Percentiles rank a stretch among this genome's conserved stretches.
phyloP scores from a whole-genome alignment of 1,140 invertebrate species.

The Papilio dardanus region DNA sequence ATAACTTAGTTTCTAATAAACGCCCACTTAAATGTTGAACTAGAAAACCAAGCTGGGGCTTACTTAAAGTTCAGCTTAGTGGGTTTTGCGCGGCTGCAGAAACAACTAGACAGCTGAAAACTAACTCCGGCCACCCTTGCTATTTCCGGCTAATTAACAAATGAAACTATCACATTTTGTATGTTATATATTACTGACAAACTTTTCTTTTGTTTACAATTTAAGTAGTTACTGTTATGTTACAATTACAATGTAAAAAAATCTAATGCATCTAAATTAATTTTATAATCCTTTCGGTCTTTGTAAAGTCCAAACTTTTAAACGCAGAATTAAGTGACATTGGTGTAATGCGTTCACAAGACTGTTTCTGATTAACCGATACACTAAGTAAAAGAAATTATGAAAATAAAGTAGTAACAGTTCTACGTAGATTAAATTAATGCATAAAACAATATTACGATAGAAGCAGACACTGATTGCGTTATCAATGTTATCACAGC shows the following conservation, averaged over 20 bases:
- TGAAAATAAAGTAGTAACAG: no score
- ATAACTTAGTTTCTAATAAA: neutral
- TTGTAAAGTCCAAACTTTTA: no score
- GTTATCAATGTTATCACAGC: conserved; percentile 90
- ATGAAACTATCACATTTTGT: conserved; percentile 13
- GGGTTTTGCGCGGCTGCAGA: conserved; percentile 14
- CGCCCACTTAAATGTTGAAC: conserved; percentile 10
- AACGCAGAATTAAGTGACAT: no score
- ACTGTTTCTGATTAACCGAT: no score
- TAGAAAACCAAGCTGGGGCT: conserved; percentile 14
- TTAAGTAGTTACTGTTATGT: no score
- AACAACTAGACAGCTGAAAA: conserved; percentile 19
- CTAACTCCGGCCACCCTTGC: conserved; percentile 8
- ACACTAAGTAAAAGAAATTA: no score
- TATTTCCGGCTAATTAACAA: conserved; percentile 22
- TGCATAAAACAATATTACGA: conserved; percentile 57
- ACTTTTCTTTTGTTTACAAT: neutral
- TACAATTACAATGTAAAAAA: no score
- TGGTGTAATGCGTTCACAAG: no score
- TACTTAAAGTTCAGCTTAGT: conserved; percentile 11
- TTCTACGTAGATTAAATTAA: no score
- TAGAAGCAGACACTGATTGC: conserved; percentile 90
- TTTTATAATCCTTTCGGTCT: no score
- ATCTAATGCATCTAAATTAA: no score
- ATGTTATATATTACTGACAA: neutral